Percentiles rank a stretch among this genome's conserved stretches.
Evolutionary conservation across 2,888 invertebrate species (phyloP).

Genomic region (Eulithis prunata): DNA sequence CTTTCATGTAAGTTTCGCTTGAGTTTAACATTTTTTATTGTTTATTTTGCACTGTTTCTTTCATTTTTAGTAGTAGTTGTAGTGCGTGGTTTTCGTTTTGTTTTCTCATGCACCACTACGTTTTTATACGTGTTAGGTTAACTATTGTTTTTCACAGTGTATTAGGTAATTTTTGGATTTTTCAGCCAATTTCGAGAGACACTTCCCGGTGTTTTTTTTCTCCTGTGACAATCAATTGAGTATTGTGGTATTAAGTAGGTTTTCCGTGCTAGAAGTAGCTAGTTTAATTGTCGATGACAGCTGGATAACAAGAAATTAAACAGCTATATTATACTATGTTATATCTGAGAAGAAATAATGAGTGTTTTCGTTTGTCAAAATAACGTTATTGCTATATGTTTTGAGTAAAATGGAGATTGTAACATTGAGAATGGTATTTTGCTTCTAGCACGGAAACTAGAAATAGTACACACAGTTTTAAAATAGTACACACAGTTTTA

Average conservation of each 20-base stretch:
- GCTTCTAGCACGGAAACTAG: constrained; percentile 4
- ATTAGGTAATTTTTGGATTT: not conserved
- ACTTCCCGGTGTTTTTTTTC: not conserved
- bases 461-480: not conserved
- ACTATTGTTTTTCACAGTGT: constrained; percentile 21
- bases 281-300: not conserved
- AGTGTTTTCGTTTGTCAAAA: too few relatives aligned
- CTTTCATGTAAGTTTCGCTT: constrained; percentile 80
- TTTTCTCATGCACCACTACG: constrained; percentile 78
- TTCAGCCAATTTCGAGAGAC: too few relatives aligned
- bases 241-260: not conserved
- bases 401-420: too few relatives aligned
- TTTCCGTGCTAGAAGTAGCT: constrained; percentile 9
- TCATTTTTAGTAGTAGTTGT: constrained; percentile 65
- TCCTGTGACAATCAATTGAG: constrained; percentile 26
- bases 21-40: constrained; percentile 53
- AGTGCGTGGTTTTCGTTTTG: constrained; percentile 64
- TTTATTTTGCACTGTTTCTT: constrained; percentile 73
- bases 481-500: constrained; percentile 25
- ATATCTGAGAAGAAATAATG: too few relatives aligned
- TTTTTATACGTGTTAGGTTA: constrained; percentile 58
- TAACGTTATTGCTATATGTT: too few relatives aligned
- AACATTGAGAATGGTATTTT: not conserved
- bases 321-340: too few relatives aligned
- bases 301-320: too few relatives aligned